Conservation (phyloP, 2,113 vertebrate species). For the Plectropomus leopardus region DNA sequence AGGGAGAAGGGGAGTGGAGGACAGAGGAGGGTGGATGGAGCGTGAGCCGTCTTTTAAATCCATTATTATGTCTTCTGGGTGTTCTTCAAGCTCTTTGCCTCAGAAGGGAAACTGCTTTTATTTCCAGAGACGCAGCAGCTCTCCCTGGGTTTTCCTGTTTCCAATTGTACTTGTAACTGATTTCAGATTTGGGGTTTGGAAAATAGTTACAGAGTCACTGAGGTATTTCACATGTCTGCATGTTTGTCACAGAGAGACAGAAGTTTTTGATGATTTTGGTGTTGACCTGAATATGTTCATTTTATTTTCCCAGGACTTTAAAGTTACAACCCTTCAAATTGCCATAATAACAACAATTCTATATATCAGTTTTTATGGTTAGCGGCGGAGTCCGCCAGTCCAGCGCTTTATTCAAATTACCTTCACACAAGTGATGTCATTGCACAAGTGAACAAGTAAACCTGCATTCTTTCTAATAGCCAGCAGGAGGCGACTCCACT, state of each 20-base stretch:
- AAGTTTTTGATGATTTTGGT: not conserved
- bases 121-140: not conserved
- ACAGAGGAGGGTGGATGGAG: slow-evolving; percentile 31
- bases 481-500: no score
- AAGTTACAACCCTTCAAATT: not conserved
- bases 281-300: not conserved
- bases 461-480: no score
- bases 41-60: slow-evolving; percentile 22
- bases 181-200: slow-evolving; percentile 16
- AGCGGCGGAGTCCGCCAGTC: not conserved
- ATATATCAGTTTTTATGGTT: not conserved
- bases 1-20: slow-evolving; percentile 41
- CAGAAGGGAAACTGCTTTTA: not conserved
- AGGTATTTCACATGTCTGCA: not conserved
- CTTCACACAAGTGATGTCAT: not conserved
- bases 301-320: not conserved
- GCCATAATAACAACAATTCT: not conserved
- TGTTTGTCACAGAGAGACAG: not conserved
- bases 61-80: slow-evolving; percentile 29
- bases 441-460: no score
- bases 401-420: not conserved
- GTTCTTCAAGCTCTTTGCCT: slow-evolving; percentile 12
- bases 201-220: slow-evolving; percentile 1
- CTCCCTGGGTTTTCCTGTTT: slow-evolving; percentile 8
- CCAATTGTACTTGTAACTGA: slow-evolving; percentile 24